Evolutionary conservation across 1,140 invertebrate species (phyloP), one percentile per base, ranked within the genome.

Genomic region (Lamellibrachia luymesi): DNA sequence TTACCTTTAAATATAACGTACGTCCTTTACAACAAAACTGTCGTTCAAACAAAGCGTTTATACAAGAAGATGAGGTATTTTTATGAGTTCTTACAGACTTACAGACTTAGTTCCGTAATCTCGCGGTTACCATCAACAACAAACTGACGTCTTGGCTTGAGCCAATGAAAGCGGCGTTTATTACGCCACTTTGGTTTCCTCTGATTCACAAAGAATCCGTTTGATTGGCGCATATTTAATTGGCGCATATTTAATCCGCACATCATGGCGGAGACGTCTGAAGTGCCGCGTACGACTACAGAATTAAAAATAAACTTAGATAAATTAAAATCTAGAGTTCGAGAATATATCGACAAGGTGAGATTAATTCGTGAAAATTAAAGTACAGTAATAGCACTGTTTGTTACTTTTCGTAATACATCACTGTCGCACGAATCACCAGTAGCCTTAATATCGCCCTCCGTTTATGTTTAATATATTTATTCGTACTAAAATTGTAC

Each of bases 301-400:
- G 64, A 80, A 80, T 80, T 80, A 80, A 80, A 80, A 80, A 80
- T 80, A 80, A 80, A 80, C 64, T 80, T 80, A 22, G 64, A 80
- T 80, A 80, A 80, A 80, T 80, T 80, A 80, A 80, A 80, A 80
- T 80, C 64, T 80, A 80, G 64, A 80, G 64, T 80, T 8, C 64
- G 64, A 80, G 64, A 80, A 80, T 80, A 80, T 80, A 80, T 80
- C 13, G 64, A 80, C 25, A 80, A 80, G 64, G 64, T 80, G 25
- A 80, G 7, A 80, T 80, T 10, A 80, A 80, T 22, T 80, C 2
- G 13, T 2, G 13, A 80, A 80, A 17, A 22, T 80, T 0, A 80
- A 80, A 10, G 4, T 80, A 80, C 64, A 80, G 64, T 80, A 80
- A 80, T 80, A 17, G 7, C 8, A 22, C 25, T 80, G 52, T 80